Evolutionary conservation across 2,888 invertebrate species (phyloP), one percentile per base, ranked within the genome.

Genomic region (Tachina lurida): DNA sequence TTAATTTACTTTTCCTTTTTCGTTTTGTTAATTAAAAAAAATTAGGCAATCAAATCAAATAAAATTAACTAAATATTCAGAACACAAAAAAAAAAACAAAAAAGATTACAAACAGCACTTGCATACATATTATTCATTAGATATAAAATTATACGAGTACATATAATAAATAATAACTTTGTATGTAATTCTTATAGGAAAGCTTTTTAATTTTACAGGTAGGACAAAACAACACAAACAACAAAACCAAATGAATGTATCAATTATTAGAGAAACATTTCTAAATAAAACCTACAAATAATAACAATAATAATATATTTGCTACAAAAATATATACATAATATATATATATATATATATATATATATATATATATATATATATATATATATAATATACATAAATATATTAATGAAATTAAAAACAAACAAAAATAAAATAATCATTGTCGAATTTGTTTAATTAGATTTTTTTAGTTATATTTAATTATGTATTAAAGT

Each of bases 161-260:
- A 31, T 31, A 74, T 67, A 74, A 74, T 43, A 65, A 73, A 65
- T 65, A 71, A 71, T 17, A 70, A 63, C 62, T 73, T 68, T 81
- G 68, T 81, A 74, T 81, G 80, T 81, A 75, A 81, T 81, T 81
- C 81, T 74, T 60, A 75, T 80, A 80, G 73, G 73, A 79, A 74
- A 31, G 58, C 74, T 67, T 58, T 60, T 67, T 74, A 62, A 74
- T 81, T 68, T 68, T 31, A 75, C 81, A 81, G 74, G 81, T 75
- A 81, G 81, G 81, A 62, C 43, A 81, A 75, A 52, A 58, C 39
- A 67, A 78, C 41, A 70, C 41, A 62, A 71, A 75, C 52, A 81
- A 81, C 60, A 81, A 81, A 81, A 74, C 81, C 81, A 81, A 81
- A 81, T 81, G 43, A 81, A 81, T 81, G 81, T 75, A 81, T 81